phyloP scores from a whole-genome alignment of 2,797 vertebrate genomes.

The Pseudochirops corinnae region DNA sequence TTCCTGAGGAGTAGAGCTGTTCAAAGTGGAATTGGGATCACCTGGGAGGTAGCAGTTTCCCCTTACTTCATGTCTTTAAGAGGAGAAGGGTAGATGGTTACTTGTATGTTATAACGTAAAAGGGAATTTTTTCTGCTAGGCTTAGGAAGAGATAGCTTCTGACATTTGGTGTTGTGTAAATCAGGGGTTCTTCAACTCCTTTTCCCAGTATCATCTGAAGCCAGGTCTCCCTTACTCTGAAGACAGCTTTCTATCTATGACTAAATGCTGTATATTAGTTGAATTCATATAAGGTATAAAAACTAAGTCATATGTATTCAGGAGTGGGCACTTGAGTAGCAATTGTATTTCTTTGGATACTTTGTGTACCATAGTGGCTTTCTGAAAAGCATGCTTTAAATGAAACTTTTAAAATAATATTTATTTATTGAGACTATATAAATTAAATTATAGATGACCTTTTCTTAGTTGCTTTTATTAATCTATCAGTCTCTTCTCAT shows the following conservation, averaged over 20 bases:
- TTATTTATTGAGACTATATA: background rate
- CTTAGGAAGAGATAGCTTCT: background rate
- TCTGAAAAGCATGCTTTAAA: background rate
- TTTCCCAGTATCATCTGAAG: background rate
- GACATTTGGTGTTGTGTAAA: background rate
- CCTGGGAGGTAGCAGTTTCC: background rate
- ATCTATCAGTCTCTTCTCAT: background rate
- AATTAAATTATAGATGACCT: background rate
- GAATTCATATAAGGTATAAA: background rate
- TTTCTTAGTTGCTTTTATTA: background rate
- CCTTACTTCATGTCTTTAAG: background rate
- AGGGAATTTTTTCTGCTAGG: background rate
- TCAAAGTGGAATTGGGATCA: background rate
- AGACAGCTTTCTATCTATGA: background rate
- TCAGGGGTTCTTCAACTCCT: too few relatives aligned
- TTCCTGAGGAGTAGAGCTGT: background rate
- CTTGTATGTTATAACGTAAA: background rate
- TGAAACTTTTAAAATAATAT: background rate
- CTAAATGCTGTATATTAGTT: background rate
- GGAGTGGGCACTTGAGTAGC: background rate
- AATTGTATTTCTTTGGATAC: background rate
- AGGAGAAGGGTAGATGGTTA: background rate
- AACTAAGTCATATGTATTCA: background rate
- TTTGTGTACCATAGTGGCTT: background rate
- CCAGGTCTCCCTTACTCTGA: background rate